phyloP scores from a whole-genome alignment of 2,797 vertebrate genomes.

The Oceanodroma leucorhoa region DNA sequence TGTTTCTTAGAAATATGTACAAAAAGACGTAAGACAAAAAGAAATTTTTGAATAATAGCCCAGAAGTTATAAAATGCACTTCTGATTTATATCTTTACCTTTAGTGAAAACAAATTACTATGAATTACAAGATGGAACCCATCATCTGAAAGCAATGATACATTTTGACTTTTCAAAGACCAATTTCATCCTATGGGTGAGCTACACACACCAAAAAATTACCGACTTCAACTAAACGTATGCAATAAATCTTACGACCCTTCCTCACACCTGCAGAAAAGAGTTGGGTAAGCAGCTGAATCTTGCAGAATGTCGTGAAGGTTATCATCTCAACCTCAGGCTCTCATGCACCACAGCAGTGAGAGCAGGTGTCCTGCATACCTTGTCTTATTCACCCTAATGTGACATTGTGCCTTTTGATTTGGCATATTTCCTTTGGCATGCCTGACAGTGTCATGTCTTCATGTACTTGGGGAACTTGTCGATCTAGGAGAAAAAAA shows the following conservation, averaged over 20 bases:
- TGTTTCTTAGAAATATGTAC: not conserved
- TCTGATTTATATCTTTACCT: not conserved
- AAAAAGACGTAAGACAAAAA: not conserved
- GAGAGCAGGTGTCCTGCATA: not conserved
- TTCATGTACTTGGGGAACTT: not conserved
- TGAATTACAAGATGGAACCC: not conserved
- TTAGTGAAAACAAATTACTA: not conserved
- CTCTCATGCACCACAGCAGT: not conserved
- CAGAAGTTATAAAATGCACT: not conserved
- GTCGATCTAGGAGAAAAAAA: not conserved
- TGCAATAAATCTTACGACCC: not conserved
- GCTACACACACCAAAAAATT: not conserved
- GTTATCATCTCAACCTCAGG: not conserved
- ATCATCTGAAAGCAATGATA: not conserved
- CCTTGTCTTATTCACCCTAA: not conserved
- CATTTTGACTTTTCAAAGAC: not conserved
- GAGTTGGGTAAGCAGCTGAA: not conserved
- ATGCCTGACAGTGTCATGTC: not conserved
- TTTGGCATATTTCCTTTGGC: not conserved
- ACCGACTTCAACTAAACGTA: not conserved
- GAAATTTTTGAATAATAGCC: not conserved
- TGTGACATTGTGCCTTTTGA: not conserved
- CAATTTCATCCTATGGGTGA: not conserved
- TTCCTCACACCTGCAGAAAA: slow-evolving; percentile 46
- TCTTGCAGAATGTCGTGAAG: not conserved